Evolutionary conservation across 35 echinoderm and acorn worm species (phyloP).

Genomic region (Apostichopus californicus): DNA sequence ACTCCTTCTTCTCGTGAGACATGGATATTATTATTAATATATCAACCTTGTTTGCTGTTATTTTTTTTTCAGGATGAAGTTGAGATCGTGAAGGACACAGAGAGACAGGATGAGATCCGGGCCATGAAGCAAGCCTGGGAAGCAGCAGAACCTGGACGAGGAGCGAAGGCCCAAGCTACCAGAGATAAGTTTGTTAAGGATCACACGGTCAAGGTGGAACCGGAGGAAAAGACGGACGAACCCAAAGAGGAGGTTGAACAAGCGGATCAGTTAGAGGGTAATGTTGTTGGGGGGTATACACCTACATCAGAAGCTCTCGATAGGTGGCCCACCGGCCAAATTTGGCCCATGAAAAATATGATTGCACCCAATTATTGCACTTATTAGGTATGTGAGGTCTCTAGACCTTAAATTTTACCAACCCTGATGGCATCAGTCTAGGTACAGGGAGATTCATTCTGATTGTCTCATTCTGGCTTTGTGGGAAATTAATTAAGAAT

Average conservation of each 20-base stretch:
- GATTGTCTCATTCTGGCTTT: too few relatives aligned
- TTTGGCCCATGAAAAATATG: too few relatives aligned
- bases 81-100: conserved; percentile 94
- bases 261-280: background rate
- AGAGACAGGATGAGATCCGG: conserved; percentile 94
- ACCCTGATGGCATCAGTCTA: too few relatives aligned
- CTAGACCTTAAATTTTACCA: too few relatives aligned
- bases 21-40: too few relatives aligned
- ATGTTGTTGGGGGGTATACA: background rate
- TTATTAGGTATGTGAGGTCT: too few relatives aligned
- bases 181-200: conserved; percentile 94
- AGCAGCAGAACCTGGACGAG: conserved; percentile 94
- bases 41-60: background rate
- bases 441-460: too few relatives aligned
- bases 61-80: conserved; percentile 84
- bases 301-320: too few relatives aligned
- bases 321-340: too few relatives aligned
- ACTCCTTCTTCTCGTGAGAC: too few relatives aligned
- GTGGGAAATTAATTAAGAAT: too few relatives aligned
- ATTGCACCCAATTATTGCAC: too few relatives aligned
- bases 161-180: conserved; percentile 80
- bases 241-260: conserved; percentile 12
- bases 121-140: conserved; percentile 99
- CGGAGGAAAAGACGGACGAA: conserved; percentile 3
- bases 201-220: conserved; percentile 90